Conservation (phyloP, 2,888 invertebrate species). For the Yponomeuta evonymella region DNA sequence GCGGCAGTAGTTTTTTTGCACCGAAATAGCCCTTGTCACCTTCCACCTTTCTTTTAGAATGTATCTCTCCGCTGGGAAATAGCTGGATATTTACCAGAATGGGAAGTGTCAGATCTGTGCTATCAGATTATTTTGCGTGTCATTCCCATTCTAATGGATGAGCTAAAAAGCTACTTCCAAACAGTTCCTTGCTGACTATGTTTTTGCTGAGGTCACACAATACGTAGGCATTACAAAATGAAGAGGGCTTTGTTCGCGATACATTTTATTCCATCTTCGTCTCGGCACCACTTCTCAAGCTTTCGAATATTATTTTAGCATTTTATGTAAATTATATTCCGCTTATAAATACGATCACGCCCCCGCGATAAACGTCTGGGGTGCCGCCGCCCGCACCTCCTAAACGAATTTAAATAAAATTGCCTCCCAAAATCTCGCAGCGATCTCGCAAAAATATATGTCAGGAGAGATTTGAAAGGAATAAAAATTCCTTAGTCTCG, state of each 20-base stretch:
- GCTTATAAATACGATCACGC: constrained; percentile 70
- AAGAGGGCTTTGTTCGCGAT: background rate
- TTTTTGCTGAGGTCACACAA: background rate
- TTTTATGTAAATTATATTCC: constrained; percentile 27
- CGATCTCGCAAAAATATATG: constrained; percentile 73
- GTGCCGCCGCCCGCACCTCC: constrained; percentile 61
- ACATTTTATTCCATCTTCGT: background rate
- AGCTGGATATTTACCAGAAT: constrained; percentile 1
- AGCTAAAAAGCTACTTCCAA: background rate
- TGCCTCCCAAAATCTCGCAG: constrained; percentile 71
- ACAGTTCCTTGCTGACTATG: background rate
- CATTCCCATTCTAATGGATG: constrained; percentile 34
- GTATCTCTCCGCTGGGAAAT: constrained; percentile 11
- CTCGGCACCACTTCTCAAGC: background rate
- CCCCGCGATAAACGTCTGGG: constrained; percentile 66
- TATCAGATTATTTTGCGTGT: constrained; percentile 28
- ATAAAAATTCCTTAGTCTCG: constrained; percentile 62
- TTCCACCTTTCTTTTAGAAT: constrained; percentile 8
- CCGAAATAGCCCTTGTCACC: constrained; percentile 4
- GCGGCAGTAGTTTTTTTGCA: background rate
- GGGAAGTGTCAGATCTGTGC: constrained; percentile 1
- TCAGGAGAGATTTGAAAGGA: constrained; percentile 73
- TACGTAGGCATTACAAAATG: background rate
- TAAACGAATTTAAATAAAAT: constrained; percentile 75
- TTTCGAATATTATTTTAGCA: constrained; percentile 26